Conservation (phyloP, 2,797 vertebrate genomes). For the Argya squamiceps region DNA sequence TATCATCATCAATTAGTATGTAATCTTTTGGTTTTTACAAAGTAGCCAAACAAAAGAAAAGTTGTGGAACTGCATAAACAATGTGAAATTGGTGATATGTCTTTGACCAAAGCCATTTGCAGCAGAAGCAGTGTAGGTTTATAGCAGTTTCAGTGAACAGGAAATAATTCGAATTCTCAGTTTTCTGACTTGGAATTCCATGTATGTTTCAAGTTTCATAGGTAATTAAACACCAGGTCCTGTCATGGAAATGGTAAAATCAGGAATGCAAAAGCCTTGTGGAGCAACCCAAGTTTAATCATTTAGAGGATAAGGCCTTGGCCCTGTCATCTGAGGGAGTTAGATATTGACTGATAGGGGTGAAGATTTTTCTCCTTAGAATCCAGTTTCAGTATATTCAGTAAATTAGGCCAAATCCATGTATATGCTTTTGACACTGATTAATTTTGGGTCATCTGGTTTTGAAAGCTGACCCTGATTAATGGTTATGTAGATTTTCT, state of each 20-base stretch:
- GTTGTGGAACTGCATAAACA: background rate
- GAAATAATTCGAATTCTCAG: background rate
- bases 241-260: background rate
- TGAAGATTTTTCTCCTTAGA: background rate
- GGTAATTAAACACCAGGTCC: background rate
- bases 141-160: background rate
- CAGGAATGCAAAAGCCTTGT: background rate
- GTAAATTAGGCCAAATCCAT: background rate
- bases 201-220: background rate
- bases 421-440: background rate
- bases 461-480: background rate
- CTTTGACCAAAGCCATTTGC: background rate
- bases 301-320: background rate
- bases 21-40: background rate
- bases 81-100: background rate
- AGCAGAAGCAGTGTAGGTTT: background rate
- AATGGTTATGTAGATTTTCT: background rate
- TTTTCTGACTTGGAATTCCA: background rate
- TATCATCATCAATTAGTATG: conserved; percentile 69
- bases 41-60: background rate
- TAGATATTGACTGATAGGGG: background rate
- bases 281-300: background rate
- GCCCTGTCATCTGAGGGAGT: background rate
- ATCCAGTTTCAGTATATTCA: background rate
- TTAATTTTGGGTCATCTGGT: background rate